These are phyloP conservation scores for Nothocercus julius DNA, from an alignment of 2,113 vertebrate genomes.

Conservation along the genomic window DNA sequence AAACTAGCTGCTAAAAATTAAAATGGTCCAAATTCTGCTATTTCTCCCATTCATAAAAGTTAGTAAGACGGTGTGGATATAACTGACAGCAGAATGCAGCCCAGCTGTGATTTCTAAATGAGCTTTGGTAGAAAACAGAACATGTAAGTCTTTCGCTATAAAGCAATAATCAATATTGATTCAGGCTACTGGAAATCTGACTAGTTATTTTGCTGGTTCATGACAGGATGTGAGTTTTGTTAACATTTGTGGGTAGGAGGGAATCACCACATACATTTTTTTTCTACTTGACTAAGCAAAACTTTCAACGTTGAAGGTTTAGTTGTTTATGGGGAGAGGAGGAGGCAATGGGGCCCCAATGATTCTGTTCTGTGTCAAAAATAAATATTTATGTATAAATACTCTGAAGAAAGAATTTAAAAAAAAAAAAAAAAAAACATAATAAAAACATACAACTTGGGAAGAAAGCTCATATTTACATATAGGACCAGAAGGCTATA, in stretches of 20 bases:
- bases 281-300: conserved; percentile 40
- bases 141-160: background rate
- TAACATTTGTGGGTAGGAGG: conserved; percentile 17
- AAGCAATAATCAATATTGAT: conserved; percentile 38
- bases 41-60: conserved; percentile 18
- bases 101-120: conserved; percentile 14
- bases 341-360: conserved; percentile 44
- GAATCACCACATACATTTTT: conserved; percentile 17
- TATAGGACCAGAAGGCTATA: conserved; percentile 15
- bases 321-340: conserved; percentile 13
- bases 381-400: background rate
- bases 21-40: conserved; percentile 40
- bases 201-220: background rate
- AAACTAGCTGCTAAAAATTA: conserved; percentile 37
- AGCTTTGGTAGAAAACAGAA: conserved; percentile 24
- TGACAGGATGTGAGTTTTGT: conserved; percentile 4
- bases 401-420: background rate
- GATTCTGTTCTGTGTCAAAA: background rate
- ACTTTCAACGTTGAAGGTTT: background rate
- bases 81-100: conserved; percentile 25
- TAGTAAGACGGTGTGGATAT: background rate
- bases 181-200: conserved; percentile 62
- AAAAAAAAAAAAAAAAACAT: background rate
- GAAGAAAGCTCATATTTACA: conserved; percentile 9
- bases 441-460: background rate